Evolutionary conservation across 2,888 invertebrate species (phyloP).

Genomic region (Bruchidius siliquastri): DNA sequence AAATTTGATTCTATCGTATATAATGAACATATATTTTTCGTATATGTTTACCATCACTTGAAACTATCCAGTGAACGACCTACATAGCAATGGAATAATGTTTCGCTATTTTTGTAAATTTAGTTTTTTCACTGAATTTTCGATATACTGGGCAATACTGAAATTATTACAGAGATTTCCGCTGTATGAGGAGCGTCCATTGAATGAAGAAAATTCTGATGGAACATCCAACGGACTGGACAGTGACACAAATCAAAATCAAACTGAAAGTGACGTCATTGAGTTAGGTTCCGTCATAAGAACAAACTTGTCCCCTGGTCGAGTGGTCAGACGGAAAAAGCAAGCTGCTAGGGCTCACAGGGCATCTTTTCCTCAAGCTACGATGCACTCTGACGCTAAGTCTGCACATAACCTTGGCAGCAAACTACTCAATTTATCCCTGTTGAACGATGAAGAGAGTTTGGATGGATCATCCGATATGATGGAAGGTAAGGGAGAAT

Average conservation of each 20-base stretch:
- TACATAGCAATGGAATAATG: too few relatives aligned
- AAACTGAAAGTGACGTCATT: slow-evolving; percentile 37
- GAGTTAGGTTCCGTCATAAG: slow-evolving; percentile 58
- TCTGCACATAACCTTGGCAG: slow-evolving; percentile 50
- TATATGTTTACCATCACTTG: too few relatives aligned
- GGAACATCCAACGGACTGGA: slow-evolving; percentile 26
- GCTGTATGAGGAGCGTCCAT: neutral
- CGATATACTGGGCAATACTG: neutral
- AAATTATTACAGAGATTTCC: neutral
- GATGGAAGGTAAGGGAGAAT: slow-evolving; percentile 46
- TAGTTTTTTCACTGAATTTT: too few relatives aligned
- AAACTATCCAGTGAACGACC: too few relatives aligned
- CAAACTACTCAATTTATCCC: slow-evolving; percentile 44
- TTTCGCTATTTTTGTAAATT: too few relatives aligned
- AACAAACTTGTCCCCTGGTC: slow-evolving; percentile 67
- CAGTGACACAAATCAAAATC: slow-evolving; percentile 39
- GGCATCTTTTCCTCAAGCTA: slow-evolving; percentile 63
- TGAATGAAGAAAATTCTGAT: slow-evolving; percentile 24
- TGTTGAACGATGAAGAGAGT: slow-evolving; percentile 47
- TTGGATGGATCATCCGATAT: slow-evolving; percentile 57
- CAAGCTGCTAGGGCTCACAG: slow-evolving; percentile 51
- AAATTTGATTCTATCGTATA: too few relatives aligned
- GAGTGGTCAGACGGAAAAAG: slow-evolving; percentile 63
- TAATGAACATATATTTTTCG: too few relatives aligned
- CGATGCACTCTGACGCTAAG: slow-evolving; percentile 53